These are phyloP conservation scores for Leptopilina drosophilae DNA, from an alignment of 2,888 invertebrate species.

Conservation along the genomic window DNA sequence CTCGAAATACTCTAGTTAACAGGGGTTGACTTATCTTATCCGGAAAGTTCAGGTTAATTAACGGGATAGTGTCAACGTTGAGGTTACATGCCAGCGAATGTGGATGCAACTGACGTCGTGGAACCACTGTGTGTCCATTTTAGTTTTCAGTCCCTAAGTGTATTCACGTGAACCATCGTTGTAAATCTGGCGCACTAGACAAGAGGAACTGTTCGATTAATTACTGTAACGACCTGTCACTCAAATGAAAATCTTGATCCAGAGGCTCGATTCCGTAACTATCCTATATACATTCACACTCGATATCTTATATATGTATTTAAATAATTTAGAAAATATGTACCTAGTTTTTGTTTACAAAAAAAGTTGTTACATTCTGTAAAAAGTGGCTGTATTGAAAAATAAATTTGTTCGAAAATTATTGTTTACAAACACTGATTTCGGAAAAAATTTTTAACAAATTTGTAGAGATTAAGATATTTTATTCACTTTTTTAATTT, in stretches of 20 bases:
- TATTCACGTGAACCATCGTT: conserved; percentile 11
- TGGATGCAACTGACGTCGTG: conserved; percentile 4
- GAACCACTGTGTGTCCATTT: conserved; percentile 25
- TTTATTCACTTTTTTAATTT: too few relatives aligned
- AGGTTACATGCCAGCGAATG: conserved; percentile 13
- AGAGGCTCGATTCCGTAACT: too few relatives aligned
- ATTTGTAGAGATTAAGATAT: too few relatives aligned
- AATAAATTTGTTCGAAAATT: too few relatives aligned
- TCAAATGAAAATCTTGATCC: neutral
- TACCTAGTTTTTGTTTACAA: too few relatives aligned
- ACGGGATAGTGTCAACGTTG: neutral
- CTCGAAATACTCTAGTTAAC: neutral
- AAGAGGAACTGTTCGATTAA: conserved; percentile 5
- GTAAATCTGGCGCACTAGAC: neutral
- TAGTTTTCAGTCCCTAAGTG: neutral
- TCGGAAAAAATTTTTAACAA: too few relatives aligned
- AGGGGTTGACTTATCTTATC: conserved; percentile 3
- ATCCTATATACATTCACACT: too few relatives aligned
- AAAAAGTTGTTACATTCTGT: too few relatives aligned
- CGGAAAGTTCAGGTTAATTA: conserved; percentile 19
- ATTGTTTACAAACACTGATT: too few relatives aligned
- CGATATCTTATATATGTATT: too few relatives aligned
- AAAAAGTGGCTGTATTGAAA: too few relatives aligned
- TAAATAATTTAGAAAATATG: too few relatives aligned
- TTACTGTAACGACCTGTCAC: neutral